Evolutionary conservation across 2,797 vertebrate species (phyloP), one percentile per base, ranked within the genome.

Genomic region (Eospalax fontanierii): DNA sequence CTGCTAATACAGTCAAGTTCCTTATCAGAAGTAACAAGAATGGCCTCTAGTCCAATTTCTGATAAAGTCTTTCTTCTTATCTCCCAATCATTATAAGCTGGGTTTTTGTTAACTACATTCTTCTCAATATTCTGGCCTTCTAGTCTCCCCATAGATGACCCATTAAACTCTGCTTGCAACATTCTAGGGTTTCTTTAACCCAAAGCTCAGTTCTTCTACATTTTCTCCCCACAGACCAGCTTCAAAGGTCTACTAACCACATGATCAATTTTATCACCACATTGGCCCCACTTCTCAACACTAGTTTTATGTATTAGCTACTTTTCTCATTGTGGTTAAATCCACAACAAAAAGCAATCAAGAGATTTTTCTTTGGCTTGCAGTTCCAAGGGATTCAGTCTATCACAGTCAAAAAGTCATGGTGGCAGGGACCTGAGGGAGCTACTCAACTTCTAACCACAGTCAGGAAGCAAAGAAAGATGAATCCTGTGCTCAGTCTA

Each of bases 401-500:
- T 12, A n/a, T 35, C 68, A 35, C 4, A 54, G 30, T 68, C 33
- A 71, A 6, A 16, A 38, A 57, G 15, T 70, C 70, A 28, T 19
- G 50, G n/a, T 35, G 46, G 16, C 65, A 54, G 54, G 46, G 11
- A 38, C n/a, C 3, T 35, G 82, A 35, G 22, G 33, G 33, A 54
- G 8, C 43, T 70, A 3, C 7, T 35, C 10, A 54, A 14, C 26
- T 26, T 70, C 11, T 19, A 70, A 35, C 65, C 54, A 54, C 83
- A 35, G 11, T 46, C 46, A 46, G 46, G 15, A 85, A 38, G 66
- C 8, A 71, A 43, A 70, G 28, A 85, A 40, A 68, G 15, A 30
- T 71, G 15, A 0, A 28, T 35, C 2, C 2, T 18, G 24, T 28
- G 1, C 22, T 38, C 24, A 54, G 46, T 2, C n/a, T 35, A 28